Base-by-base conservation (phyloP, 2,797 vertebrate species). In the Leptoclinus maculatus region DNA sequence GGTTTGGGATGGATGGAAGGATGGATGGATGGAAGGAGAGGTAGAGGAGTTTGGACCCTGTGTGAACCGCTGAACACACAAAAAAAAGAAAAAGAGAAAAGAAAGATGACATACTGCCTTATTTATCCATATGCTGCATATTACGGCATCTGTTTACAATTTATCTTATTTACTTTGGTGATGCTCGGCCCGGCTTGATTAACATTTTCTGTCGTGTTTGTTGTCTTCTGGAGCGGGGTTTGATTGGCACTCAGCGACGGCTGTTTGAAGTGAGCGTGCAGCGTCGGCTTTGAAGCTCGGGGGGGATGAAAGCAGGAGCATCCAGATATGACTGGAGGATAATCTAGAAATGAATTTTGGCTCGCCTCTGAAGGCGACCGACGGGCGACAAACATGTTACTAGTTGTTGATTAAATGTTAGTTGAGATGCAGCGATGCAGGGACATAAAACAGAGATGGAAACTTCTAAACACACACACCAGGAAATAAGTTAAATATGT, bases 131-230 rank as follows among this genome's bases (percentile, higher is more conserved):
- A 90, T 95, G 95, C 75, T 91, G 71, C 78, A 80, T 83, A 94
- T 94, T 74, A 92, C 74, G n/a, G 74, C 93, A 94, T 94, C 88
- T 95, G 95, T 91, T 94, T 92, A 91, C 88, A 75, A 85, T 95
- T 90, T 88, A 80, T 92, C 91, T 89, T 91, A 91, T 93, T 95
- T 94, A 93, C 93, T 93, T 90, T 94, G 92, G 91, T 90, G 88
- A 93, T 89, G 87, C 82, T 80, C 17, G 88, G 87, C 83, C 82
- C 51, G 78, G 82, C 58, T 77, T 91, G 91, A 95, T 94, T 90
- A 91, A 88, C 92, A 92, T 94, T 93, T 93, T 93, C 88, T 91
- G 85, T 82, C 62, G 85, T 88, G 91, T 92, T 94, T 93, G 93
- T 93, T 91, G 91, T 93, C 90, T 91, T 92, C 68, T 88, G 90